Evolutionary conservation across 2,888 invertebrate genomes (phyloP).

Genomic region (Athalia rosae): DNA sequence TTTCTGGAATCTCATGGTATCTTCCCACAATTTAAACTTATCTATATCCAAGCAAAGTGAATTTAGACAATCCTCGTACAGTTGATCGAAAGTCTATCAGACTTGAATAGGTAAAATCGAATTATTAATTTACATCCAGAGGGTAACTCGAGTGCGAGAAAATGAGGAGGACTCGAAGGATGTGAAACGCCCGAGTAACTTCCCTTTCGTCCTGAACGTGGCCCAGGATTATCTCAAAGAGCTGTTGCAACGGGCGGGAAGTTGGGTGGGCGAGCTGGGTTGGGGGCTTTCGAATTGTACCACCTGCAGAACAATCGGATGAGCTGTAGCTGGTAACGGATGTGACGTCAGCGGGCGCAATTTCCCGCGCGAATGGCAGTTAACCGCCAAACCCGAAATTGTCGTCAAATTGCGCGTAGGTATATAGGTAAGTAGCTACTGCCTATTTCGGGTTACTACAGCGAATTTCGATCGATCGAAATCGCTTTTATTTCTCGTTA

Average conservation of each 20-base stretch:
- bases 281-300: constrained; percentile 49
- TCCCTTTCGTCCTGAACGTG: constrained; percentile 12
- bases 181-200: neutral
- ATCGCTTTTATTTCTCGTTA: too few relatives aligned
- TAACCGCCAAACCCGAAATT: constrained; percentile 70
- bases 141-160: neutral
- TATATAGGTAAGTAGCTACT: constrained; percentile 50
- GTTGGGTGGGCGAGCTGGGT: constrained; percentile 48
- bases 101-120: constrained; percentile 11
- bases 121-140: constrained; percentile 11
- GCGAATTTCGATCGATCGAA: too few relatives aligned
- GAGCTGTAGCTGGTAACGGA: constrained; percentile 65
- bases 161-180: neutral
- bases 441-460: too few relatives aligned
- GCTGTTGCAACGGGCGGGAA: neutral
- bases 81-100: constrained; percentile 24
- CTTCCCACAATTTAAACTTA: constrained; percentile 6
- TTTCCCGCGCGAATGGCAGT: constrained; percentile 71
- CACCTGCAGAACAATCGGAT: constrained; percentile 61
- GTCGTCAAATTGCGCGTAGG: constrained; percentile 57
- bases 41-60: neutral
- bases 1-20: neutral
- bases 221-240: constrained; percentile 21
- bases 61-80: constrained; percentile 18
- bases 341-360: constrained; percentile 72